Evolutionary conservation across 2,888 invertebrate species (phyloP).

Genomic region (Drosophila neoperkinsi): DNA sequence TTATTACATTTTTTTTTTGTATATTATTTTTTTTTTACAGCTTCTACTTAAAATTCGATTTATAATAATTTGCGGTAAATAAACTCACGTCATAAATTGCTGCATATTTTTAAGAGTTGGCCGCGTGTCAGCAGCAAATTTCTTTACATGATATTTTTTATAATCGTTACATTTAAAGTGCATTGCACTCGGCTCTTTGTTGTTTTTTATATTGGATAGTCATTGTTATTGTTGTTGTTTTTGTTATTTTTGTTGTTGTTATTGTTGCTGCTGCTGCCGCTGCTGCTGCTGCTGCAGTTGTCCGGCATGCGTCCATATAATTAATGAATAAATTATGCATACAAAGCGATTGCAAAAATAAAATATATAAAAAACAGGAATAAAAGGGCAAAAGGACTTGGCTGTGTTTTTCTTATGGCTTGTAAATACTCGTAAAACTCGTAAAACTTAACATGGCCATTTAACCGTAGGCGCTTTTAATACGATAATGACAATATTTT

Average conservation of each 20-base stretch:
- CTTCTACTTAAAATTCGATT: slow-evolving; percentile 76
- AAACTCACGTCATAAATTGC: slow-evolving; percentile 73
- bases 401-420: slow-evolving; percentile 41
- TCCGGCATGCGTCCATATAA: slow-evolving; percentile 51
- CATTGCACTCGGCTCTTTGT: slow-evolving; percentile 51
- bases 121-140: slow-evolving; percentile 56
- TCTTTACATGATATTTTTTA: slow-evolving; percentile 54
- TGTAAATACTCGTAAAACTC: slow-evolving; percentile 64
- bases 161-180: slow-evolving; percentile 58
- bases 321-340: slow-evolving; percentile 74
- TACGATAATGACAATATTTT: slow-evolving; percentile 76
- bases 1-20: neutral
- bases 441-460: slow-evolving; percentile 63
- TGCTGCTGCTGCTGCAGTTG: slow-evolving; percentile 32
- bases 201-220: slow-evolving; percentile 33
- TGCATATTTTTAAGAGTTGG: slow-evolving; percentile 51
- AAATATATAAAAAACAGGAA: neutral
- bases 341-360: slow-evolving; percentile 52
- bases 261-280: slow-evolving; percentile 7
- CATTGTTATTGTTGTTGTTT: slow-evolving; percentile 24
- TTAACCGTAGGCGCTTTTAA: slow-evolving; percentile 72
- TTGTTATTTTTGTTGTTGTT: slow-evolving; percentile 10
- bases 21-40: slow-evolving; percentile 2
- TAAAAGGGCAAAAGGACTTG: slow-evolving; percentile 26
- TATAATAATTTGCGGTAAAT: slow-evolving; percentile 81